These are phyloP conservation scores for Phragmatobia fuliginosa DNA, from an alignment of 2,888 invertebrate genomes.

Conservation along the genomic window DNA sequence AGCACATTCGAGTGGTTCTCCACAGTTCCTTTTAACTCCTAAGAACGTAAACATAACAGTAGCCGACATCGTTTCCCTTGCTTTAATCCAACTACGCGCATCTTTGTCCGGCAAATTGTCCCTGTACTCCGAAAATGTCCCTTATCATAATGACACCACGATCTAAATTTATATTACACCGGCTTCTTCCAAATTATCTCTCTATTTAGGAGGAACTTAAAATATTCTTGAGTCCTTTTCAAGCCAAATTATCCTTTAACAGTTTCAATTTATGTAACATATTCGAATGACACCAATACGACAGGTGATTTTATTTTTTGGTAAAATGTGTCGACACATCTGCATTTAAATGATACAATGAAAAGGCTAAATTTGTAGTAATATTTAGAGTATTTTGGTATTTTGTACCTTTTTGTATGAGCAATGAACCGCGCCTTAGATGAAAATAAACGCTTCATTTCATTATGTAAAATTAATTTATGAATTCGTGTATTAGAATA, in stretches of 20 bases:
- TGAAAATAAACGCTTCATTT: slow-evolving; percentile 45
- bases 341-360: slow-evolving; percentile 76
- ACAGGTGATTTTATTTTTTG: slow-evolving; percentile 70
- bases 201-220: slow-evolving; percentile 68
- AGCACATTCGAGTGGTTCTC: slow-evolving; percentile 49
- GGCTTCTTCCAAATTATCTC: slow-evolving; percentile 64
- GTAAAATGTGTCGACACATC: slow-evolving; percentile 66
- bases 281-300: slow-evolving; percentile 47
- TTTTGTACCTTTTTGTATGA: slow-evolving; percentile 50
- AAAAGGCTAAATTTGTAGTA: slow-evolving; percentile 73
- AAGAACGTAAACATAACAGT: slow-evolving; percentile 56
- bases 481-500: background rate
- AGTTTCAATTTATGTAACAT: slow-evolving; percentile 39
- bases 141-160: slow-evolving; percentile 46
- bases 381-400: slow-evolving; percentile 57
- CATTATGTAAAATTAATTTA: slow-evolving; percentile 11
- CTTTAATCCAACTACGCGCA: slow-evolving; percentile 66
- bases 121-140: slow-evolving; percentile 49
- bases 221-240: slow-evolving; percentile 46
- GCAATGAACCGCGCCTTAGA: slow-evolving; percentile 44
- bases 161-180: slow-evolving; percentile 49
- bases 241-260: slow-evolving; percentile 52
- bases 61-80: slow-evolving; percentile 66
- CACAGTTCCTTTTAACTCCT: slow-evolving; percentile 32
- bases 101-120: slow-evolving; percentile 60